Evolutionary conservation across 2,797 vertebrate genomes (phyloP).

Genomic region (Apogon hyalosoma): DNA sequence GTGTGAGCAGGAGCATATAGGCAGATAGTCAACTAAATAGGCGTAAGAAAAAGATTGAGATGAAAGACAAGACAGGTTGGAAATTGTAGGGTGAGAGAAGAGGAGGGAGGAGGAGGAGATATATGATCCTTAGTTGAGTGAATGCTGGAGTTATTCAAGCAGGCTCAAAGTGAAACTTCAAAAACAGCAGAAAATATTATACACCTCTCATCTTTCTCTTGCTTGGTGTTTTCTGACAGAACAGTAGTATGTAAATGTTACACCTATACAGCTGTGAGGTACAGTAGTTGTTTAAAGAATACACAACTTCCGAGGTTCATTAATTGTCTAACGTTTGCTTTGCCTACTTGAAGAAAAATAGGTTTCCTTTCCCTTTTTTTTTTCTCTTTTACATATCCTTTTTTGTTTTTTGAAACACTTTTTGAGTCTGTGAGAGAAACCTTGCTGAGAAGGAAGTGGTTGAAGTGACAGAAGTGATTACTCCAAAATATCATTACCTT

Average conservation of each 20-base stretch:
- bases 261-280: conserved; percentile 1
- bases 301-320: conserved; percentile 25
- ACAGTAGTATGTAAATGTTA: conserved; percentile 24
- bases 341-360: conserved; percentile 1
- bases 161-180: conserved; percentile 53
- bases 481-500: background rate
- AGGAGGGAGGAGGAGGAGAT: conserved; percentile 17
- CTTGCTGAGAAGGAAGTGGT: background rate
- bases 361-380: background rate
- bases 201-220: conserved; percentile 40
- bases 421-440: conserved; percentile 15
- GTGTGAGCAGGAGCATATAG: conserved; percentile 13
- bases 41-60: conserved; percentile 34
- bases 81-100: conserved; percentile 24
- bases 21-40: conserved; percentile 50
- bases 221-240: conserved; percentile 26
- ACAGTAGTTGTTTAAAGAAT: conserved; percentile 33
- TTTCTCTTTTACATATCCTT: background rate
- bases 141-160: conserved; percentile 54
- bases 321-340: conserved; percentile 41
- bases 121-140: conserved; percentile 46
- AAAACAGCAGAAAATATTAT: conserved; percentile 34
- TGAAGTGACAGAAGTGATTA: background rate
- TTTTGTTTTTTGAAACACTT: conserved; percentile 5
- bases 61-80: conserved; percentile 44